These are phyloP conservation scores for Scatophagus argus DNA, from an alignment of 2,113 vertebrate genomes.

Conservation along the genomic window DNA sequence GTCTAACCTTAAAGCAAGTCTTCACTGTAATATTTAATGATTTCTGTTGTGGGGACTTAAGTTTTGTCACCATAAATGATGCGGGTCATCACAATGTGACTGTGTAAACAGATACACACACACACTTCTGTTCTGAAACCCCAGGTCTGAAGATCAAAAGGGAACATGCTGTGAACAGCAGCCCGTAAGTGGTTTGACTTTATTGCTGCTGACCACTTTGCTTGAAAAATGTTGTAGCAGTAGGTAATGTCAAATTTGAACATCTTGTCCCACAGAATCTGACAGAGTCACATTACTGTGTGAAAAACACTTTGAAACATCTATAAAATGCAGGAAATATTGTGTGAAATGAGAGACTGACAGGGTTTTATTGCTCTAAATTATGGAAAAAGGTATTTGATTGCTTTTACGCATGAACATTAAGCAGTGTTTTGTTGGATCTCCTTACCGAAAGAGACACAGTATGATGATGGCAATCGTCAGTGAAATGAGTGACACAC, in stretches of 20 bases:
- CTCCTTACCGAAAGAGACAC: conserved; percentile 74
- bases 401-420: conserved; percentile 18
- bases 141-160: conserved; percentile 15
- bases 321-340: conserved; percentile 45
- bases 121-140: not conserved
- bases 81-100: too few relatives aligned
- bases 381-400: conserved; percentile 35
- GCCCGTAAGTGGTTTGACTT: conserved; percentile 41
- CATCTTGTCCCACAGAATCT: conserved; percentile 1
- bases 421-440: conserved; percentile 3
- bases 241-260: conserved; percentile 34
- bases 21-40: too few relatives aligned
- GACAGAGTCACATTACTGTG: conserved; percentile 7
- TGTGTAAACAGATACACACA: too few relatives aligned
- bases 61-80: too few relatives aligned
- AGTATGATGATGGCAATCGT: conserved; percentile 90
- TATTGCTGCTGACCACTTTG: conserved; percentile 23
- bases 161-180: conserved; percentile 32
- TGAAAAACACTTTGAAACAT: conserved; percentile 58
- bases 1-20: too few relatives aligned
- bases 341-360: conserved; percentile 3
- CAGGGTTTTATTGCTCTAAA: conserved; percentile 39
- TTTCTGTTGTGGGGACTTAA: too few relatives aligned
- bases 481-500: conserved; percentile 91
- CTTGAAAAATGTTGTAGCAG: conserved; percentile 41